Evolutionary conservation across 1,140 invertebrate genomes (phyloP), one percentile per base, ranked within the genome.

Genomic region (Meteorus sp.): DNA sequence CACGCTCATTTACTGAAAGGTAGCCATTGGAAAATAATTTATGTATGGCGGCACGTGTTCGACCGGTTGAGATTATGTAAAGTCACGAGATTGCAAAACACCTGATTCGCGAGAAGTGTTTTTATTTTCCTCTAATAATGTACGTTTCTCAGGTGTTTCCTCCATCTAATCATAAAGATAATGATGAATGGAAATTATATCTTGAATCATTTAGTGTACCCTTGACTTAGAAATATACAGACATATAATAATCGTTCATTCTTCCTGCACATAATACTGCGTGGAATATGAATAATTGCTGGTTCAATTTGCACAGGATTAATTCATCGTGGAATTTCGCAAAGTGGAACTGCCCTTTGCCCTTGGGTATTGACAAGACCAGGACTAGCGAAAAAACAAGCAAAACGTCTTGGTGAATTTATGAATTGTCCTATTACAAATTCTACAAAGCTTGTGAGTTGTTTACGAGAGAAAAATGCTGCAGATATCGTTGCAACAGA

Each of bases 331-430:
- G 89, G 78, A 2, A 91, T 93, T 55, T 85, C 89, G 0, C 86
- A 91, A 76, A 91, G 90, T 68, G 92, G 92, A 1, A 91, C 88
- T 1, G 86, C 89, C 1, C 74, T 91, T 6, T 88, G 87, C 67
- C 84, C 88, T 0, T 95, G 92, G 92, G 85, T 89, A 0, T 81
- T 90, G 47, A 83, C 88, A 0, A 81, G 75, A 50, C 75, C 86
- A 20, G 85, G 85, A 8, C 78, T 87, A 56, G 84, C 87, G 0
- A 75, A 82, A 6, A 69, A 79, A 7, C 85, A 89, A 60, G 85
- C 89, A 0, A 74, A 81, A 39, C 83, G 83, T 52, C 67, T 93
- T 17, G 89, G 85, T 0, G 66, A 84, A 62, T 68, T 83, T 50
- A 60, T 90, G 1, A 71, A 78, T 9, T 91, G 89, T 64, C 78